These are phyloP conservation scores for Dynastes grantii DNA, from an alignment of 2,888 invertebrate species.

Conservation along the genomic window DNA sequence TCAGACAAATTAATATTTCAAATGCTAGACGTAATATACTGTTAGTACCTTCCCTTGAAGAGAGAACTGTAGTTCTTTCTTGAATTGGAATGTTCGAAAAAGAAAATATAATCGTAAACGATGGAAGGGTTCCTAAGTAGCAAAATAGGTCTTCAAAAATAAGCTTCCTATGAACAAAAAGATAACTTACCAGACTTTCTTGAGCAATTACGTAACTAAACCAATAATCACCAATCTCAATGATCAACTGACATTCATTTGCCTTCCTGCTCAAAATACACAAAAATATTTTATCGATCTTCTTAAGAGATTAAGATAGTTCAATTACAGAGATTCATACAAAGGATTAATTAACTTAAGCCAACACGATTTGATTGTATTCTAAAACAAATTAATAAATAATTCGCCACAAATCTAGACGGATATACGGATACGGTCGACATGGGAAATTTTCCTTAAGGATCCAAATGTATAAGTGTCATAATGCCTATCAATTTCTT, in stretches of 20 bases:
- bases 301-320: background rate
- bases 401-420: background rate
- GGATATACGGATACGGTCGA: no score
- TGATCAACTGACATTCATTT: slow-evolving; percentile 1
- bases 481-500: background rate
- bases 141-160: no score
- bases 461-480: no score
- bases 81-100: no score
- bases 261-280: slow-evolving; percentile 1
- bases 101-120: no score
- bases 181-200: background rate
- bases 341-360: background rate
- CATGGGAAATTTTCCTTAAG: no score
- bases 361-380: background rate
- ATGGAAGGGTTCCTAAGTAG: no score
- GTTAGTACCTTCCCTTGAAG: no score
- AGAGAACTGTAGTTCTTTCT: no score
- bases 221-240: background rate
- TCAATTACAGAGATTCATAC: background rate
- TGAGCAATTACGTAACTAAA: background rate
- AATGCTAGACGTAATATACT: background rate
- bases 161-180: background rate
- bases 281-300: slow-evolving; percentile 11
- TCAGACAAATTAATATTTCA: background rate
- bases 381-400: slow-evolving; percentile 19